These are phyloP conservation scores for Otolemur crassicaudatus DNA, from an alignment of 2,797 vertebrate genomes.

Conservation along the genomic window DNA sequence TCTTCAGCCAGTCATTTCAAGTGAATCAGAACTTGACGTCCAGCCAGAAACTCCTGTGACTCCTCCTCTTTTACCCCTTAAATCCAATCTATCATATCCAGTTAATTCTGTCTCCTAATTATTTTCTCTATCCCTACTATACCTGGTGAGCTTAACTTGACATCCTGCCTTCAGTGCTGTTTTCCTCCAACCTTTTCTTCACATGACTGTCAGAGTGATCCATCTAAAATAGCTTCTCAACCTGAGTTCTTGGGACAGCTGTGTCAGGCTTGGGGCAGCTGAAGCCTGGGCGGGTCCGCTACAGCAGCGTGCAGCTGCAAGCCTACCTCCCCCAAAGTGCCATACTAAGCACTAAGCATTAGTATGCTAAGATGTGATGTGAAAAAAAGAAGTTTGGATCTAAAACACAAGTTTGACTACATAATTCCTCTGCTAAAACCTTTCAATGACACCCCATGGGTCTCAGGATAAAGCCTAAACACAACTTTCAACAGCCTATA, in stretches of 20 bases:
- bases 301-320: background rate
- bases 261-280: background rate
- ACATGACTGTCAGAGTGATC: background rate
- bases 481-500: background rate
- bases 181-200: conserved; percentile 33
- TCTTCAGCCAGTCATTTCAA: conserved; percentile 16
- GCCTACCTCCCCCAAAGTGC: background rate
- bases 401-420: conserved; percentile 12
- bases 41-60: background rate
- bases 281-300: background rate
- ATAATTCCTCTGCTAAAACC: background rate
- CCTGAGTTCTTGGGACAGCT: background rate
- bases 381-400: background rate
- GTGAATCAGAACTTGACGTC: conserved; percentile 26
- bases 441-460: background rate
- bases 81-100: background rate
- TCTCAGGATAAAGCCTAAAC: background rate
- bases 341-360: background rate
- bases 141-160: background rate
- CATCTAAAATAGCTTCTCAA: background rate
- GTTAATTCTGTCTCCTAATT: background rate
- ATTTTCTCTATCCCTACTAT: background rate
- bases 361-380: background rate
- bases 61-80: background rate
- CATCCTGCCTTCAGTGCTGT: background rate